These are phyloP conservation scores for Mesitornis unicolor DNA, from an alignment of 2,113 vertebrate genomes.

Conservation along the genomic window DNA sequence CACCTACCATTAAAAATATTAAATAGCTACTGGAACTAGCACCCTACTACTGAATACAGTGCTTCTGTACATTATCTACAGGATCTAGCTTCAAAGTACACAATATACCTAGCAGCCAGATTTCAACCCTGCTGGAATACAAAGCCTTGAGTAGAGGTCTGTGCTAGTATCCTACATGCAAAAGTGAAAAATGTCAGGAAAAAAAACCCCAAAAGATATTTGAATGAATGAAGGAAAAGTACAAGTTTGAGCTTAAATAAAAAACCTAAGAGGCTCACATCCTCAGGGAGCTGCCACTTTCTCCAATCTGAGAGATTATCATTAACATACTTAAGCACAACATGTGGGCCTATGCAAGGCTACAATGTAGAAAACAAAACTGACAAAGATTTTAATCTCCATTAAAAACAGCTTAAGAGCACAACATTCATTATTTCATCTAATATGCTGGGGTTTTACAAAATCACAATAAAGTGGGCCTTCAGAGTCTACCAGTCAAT, in stretches of 20 bases:
- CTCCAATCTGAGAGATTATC: not conserved
- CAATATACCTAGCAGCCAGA: not conserved
- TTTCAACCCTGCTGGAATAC: not conserved
- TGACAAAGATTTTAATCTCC: conserved; percentile 11
- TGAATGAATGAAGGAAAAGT: not conserved
- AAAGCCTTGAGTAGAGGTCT: not conserved
- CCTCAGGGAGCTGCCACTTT: not conserved
- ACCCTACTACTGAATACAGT: not conserved
- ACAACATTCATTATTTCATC: not conserved
- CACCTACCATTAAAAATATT: not conserved
- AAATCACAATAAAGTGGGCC: not conserved
- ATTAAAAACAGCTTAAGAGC: not conserved
- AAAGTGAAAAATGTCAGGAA: not conserved
- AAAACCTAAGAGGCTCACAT: not conserved
- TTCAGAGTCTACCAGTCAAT: not conserved
- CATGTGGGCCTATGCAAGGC: not conserved
- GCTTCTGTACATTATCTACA: not conserved
- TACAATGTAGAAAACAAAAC: not conserved
- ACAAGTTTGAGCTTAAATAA: not conserved
- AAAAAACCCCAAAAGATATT: not conserved
- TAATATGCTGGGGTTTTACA: not conserved
- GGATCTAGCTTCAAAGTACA: not conserved
- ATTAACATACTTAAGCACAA: not conserved
- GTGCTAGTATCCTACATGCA: not conserved
- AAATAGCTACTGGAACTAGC: not conserved